These are phyloP conservation scores for Margaritifera margaritifera DNA, from an alignment of 2,888 invertebrate genomes.

Conservation along the genomic window DNA sequence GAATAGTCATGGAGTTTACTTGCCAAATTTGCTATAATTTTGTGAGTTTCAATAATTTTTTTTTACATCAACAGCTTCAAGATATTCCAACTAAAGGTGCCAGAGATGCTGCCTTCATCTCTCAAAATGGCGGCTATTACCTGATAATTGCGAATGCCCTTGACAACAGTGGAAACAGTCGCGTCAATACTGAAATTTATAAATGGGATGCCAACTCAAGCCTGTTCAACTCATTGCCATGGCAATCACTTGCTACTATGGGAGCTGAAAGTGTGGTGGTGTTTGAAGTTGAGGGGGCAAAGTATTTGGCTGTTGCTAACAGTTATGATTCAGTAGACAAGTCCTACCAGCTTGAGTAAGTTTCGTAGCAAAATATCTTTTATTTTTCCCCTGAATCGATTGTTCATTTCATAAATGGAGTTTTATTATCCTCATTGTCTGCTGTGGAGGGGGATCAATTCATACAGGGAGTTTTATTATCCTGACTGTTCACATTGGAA, in stretches of 20 bases:
- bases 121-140: slow-evolving; percentile 43
- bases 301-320: slow-evolving; percentile 64
- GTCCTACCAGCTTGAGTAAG: slow-evolving; percentile 54
- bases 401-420: too few species aligned
- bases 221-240: slow-evolving; percentile 48
- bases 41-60: background rate
- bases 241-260: slow-evolving; percentile 54
- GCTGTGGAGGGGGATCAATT: too few species aligned
- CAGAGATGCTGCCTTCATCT: slow-evolving; percentile 57
- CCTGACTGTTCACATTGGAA: too few species aligned
- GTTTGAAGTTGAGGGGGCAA: slow-evolving; percentile 49
- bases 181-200: slow-evolving; percentile 55
- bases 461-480: too few species aligned
- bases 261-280: slow-evolving; percentile 56
- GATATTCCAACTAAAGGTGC: slow-evolving; percentile 60
- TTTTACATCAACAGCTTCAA: slow-evolving; percentile 56
- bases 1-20: background rate
- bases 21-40: background rate
- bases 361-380: background rate
- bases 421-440: background rate
- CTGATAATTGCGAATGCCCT: slow-evolving; percentile 60
- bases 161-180: slow-evolving; percentile 57
- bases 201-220: slow-evolving; percentile 55
- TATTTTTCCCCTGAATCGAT: too few species aligned
- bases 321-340: slow-evolving; percentile 51